A percentile compares a stretch with the other conserved stretches of the same genome.
Evolutionary conservation across 2,113 vertebrate genomes (phyloP).

Genomic region (Clinocottus analis): DNA sequence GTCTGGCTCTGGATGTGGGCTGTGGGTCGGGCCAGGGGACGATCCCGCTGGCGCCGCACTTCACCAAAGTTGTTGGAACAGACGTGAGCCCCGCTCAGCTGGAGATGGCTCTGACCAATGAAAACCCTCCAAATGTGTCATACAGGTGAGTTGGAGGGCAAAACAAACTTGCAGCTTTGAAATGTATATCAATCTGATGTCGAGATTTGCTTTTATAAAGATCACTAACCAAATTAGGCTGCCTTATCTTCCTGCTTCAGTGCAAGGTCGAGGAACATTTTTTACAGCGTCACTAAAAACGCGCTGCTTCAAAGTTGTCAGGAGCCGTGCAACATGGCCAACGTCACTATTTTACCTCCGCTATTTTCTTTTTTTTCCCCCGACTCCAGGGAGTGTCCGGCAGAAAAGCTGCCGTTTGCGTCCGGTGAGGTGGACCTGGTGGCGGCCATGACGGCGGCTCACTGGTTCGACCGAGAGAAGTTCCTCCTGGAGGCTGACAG

Average conservation of each 20-base stretch:
- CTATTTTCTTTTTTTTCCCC: neutral
- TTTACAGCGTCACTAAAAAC: too few species aligned
- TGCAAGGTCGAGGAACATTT: too few species aligned
- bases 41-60: conserved; percentile 74
- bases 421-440: conserved; percentile 78
- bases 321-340: too few species aligned
- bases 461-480: conserved; percentile 82
- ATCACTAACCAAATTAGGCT: too few species aligned
- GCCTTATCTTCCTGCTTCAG: too few species aligned
- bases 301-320: too few species aligned
- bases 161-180: too few species aligned
- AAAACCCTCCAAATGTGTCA: conserved; percentile 71
- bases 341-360: too few species aligned
- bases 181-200: too few species aligned
- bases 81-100: conserved; percentile 86
- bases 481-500: conserved; percentile 81
- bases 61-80: conserved; percentile 80
- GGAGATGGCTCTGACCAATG: conserved; percentile 66
- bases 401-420: conserved; percentile 81
- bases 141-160: conserved; percentile 81
- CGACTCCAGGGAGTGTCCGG: conserved; percentile 70
- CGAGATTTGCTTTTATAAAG: too few species aligned
- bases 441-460: conserved; percentile 77
- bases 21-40: conserved; percentile 87
- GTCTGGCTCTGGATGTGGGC: conserved; percentile 84